Evolutionary conservation across 1,140 invertebrate species (phyloP).

Genomic region (Ganaspis sp.): DNA sequence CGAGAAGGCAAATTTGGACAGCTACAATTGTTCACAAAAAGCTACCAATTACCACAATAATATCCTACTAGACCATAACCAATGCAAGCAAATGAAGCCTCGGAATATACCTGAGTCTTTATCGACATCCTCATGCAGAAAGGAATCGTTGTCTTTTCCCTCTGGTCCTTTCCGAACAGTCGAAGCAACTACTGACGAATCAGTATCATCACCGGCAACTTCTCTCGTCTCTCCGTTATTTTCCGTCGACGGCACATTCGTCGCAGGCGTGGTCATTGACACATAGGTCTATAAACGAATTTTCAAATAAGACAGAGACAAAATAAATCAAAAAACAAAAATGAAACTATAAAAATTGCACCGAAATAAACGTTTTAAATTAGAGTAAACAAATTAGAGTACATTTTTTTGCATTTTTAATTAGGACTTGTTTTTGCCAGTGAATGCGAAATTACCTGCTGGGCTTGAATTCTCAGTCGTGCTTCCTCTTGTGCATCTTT

Average conservation of each 20-base stretch:
- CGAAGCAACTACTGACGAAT: constrained; percentile 75
- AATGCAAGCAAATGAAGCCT: constrained; percentile 64
- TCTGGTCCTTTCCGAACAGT: constrained; percentile 83
- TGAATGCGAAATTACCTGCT: constrained; percentile 76
- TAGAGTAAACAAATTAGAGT: too few relatives aligned
- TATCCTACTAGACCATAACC: constrained; percentile 72
- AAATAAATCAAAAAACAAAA: too few relatives aligned
- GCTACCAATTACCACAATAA: constrained; percentile 65
- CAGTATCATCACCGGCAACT: constrained; percentile 73
- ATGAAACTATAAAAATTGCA: too few relatives aligned
- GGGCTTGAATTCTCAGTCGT: constrained; percentile 81
- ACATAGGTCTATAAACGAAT: constrained; percentile 65
- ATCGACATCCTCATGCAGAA: constrained; percentile 78
- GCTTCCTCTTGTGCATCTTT: constrained; percentile 96
- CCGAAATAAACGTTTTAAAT: too few relatives aligned
- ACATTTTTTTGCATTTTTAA: too few relatives aligned
- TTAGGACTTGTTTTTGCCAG: background rate
- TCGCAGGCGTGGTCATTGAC: constrained; percentile 50
- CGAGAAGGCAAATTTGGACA: background rate
- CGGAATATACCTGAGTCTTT: constrained; percentile 77
- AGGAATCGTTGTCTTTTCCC: constrained; percentile 86
- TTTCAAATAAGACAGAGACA: too few relatives aligned
- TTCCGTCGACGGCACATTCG: constrained; percentile 59
- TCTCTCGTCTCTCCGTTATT: constrained; percentile 59
- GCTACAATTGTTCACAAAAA: constrained; percentile 49